Conservation (phyloP, 2,797 vertebrate species). For the Fistularia tabacaria region DNA sequence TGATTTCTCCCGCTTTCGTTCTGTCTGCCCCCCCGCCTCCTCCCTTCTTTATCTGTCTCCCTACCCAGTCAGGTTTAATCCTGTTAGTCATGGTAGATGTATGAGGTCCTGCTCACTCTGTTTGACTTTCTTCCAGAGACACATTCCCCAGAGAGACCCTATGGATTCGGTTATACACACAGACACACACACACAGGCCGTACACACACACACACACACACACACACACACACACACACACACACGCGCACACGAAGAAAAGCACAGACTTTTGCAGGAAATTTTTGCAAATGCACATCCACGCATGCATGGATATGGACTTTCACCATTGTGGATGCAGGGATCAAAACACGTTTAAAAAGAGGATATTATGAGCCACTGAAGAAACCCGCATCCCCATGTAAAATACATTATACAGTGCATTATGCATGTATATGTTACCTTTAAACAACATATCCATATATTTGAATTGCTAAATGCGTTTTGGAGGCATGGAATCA, state of each 20-base stretch:
- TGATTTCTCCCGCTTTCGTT: constrained; percentile 14
- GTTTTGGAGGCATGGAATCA: constrained; percentile 38
- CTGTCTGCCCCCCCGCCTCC: constrained; percentile 1
- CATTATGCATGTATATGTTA: constrained; percentile 14
- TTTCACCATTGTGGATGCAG: constrained; percentile 3
- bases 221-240: constrained; percentile 11
- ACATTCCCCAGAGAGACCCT: constrained; percentile 60
- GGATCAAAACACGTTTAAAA: constrained; percentile 32
- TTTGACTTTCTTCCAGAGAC: constrained; percentile 60
- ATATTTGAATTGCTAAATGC: constrained; percentile 7
- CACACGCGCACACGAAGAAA: constrained; percentile 9
- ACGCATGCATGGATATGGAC: constrained; percentile 12
- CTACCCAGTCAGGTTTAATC: constrained; percentile 70
- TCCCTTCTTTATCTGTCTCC: constrained; percentile 50
- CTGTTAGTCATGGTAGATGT: constrained; percentile 71
- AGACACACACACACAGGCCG: constrained; percentile 15
- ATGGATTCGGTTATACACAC: constrained; percentile 48
- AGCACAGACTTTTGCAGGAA: constrained; percentile 8
- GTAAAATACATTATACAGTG: constrained; percentile 26
- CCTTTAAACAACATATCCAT: constrained; percentile 13
- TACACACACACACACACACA: constrained; percentile 14
- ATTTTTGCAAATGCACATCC: constrained; percentile 19
- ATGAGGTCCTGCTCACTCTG: constrained; percentile 57
- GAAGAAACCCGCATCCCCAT: constrained; percentile 17
- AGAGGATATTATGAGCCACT: constrained; percentile 25